A percentile compares a stretch with the other conserved stretches of the same genome.
These are phyloP conservation scores for Perithous albicinctus DNA, from an alignment of 2,888 invertebrate species.

Conservation along the genomic window DNA sequence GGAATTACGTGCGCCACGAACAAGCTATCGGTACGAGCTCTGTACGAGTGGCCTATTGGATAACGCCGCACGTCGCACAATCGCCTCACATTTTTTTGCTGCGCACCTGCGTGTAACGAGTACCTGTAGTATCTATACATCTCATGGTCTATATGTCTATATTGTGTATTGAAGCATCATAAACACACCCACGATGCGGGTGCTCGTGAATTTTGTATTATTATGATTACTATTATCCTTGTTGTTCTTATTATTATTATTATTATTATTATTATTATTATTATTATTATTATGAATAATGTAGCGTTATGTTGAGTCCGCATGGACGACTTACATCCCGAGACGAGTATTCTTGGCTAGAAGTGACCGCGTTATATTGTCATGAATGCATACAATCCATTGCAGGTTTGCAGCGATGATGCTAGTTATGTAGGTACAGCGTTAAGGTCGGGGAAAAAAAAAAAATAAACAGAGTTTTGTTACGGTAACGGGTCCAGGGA, in stretches of 20 bases:
- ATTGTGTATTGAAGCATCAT: conserved; percentile 10
- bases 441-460: conserved; percentile 2
- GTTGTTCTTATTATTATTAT: not conserved
- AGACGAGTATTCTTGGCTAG: not conserved
- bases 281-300: conserved; percentile 28
- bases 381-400: conserved; percentile 33
- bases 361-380: conserved; percentile 51
- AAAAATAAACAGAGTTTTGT: conserved; percentile 32
- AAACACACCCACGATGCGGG: conserved; percentile 15
- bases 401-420: too few relatives aligned
- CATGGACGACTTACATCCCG: conserved; percentile 42
- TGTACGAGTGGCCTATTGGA: conserved; percentile 18
- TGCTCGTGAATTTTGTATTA: conserved; percentile 27
- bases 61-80: conserved; percentile 42
- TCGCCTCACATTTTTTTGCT: conserved; percentile 34
- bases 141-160: not conserved
- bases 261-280: too few relatives aligned
- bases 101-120: conserved; percentile 37
- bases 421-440: conserved; percentile 2
- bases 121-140: not conserved
- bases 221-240: conserved; percentile 16
- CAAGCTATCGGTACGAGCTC: not conserved
- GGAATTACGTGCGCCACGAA: conserved; percentile 9
- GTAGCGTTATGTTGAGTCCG: conserved; percentile 8
- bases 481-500: conserved; percentile 67